Base-by-base conservation (phyloP, 2,797 vertebrate genomes). In the Clarias laeviceps region DNA sequence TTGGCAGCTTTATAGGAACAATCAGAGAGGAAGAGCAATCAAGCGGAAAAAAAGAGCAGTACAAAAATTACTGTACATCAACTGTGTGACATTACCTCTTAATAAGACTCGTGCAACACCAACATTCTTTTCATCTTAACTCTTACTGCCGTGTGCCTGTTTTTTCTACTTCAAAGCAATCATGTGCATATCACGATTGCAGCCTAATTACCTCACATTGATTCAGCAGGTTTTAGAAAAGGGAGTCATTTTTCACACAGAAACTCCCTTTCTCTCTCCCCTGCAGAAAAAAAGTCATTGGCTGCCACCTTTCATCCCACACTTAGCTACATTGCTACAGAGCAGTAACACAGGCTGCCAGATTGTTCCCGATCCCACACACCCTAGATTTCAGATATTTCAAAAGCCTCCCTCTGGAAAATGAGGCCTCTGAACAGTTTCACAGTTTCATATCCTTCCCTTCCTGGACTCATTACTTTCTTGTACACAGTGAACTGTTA, bases 191-290 rank as follows among this genome's bases (percentile, higher is more conserved):
- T 78, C 22, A 50, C 68, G 50, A 68, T 79, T 54, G 37, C n/a
- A 29, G 34, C 15, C 65, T 45, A 84, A 61, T 84, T 68, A 79
- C 14, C 45, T 34, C 24, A 24, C 40, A 70, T 84, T 29, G 54
- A 73, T 72, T 72, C 56, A 65, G 59, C 24, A 64, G 40, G 40
- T 65, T 80, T 50, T 85, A 6, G 50, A 81, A 85, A 29, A 74
- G 27, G 8, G 27, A 34, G 54, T 22, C 54, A 2, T 74, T 54
- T 24, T 72, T 40, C 37, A 24, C 22, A 5, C 8, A 56, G 50
- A n/a, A 69, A 22, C n/a, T 27, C 78, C 20, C 76, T 59, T 29
- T 59, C 8, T 80, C 32, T 64, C 11, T 50, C 34, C 27, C 34
- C 24, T 15, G 32, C 29, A 77, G 5, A 77, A 29, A 77, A 29